Conservation (phyloP, 2,888 invertebrate genomes). For the Tipula confusa region DNA sequence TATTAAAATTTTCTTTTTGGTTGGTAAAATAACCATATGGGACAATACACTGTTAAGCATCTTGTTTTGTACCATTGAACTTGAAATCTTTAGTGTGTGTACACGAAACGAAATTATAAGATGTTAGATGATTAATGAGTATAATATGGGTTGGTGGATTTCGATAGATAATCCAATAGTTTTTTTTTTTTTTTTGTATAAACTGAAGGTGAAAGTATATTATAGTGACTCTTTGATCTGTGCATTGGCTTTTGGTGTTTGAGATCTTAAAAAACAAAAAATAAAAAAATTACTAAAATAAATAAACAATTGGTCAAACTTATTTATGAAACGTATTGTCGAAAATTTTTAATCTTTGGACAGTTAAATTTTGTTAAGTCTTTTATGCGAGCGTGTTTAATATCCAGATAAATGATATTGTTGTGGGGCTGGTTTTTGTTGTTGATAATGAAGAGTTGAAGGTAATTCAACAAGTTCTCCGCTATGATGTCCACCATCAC, state of each 20-base stretch:
- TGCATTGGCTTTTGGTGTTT: neutral
- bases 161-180: too few species aligned
- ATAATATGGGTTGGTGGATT: neutral
- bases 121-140: neutral
- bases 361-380: neutral
- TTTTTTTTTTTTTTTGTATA: too few species aligned
- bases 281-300: too few species aligned
- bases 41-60: neutral
- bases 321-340: neutral
- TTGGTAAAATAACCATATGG: too few species aligned
- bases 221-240: neutral
- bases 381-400: constrained; percentile 26
- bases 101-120: too few species aligned
- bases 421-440: constrained; percentile 31
- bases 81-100: neutral
- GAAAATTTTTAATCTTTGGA: neutral
- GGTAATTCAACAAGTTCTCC: constrained; percentile 34
- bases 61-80: neutral
- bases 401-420: constrained; percentile 34
- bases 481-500: constrained; percentile 33
- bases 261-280: neutral
- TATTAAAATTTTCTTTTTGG: neutral
- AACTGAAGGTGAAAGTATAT: neutral
- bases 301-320: constrained; percentile 12
- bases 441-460: constrained; percentile 36